These are phyloP conservation scores for Phoxinus phoxinus DNA, from an alignment of 2,113 vertebrate species.

Conservation along the genomic window DNA sequence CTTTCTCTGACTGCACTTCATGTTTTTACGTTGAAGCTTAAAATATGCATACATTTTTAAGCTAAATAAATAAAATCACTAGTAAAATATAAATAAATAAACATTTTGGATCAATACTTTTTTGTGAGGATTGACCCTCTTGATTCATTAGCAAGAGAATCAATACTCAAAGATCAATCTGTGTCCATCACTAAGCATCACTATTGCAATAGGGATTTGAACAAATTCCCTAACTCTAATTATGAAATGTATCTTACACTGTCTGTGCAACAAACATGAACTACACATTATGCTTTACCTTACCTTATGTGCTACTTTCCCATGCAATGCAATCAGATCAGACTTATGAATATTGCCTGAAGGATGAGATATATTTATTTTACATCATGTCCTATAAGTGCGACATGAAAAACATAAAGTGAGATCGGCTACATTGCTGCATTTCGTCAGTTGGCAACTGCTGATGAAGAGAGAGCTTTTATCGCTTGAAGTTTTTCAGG, in stretches of 20 bases:
- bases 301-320: not conserved
- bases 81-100: no score
- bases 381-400: not conserved
- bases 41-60: not conserved
- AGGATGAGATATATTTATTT: not conserved
- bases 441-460: not conserved
- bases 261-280: conserved; percentile 1
- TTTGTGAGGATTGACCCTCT: not conserved
- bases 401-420: not conserved
- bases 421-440: not conserved
- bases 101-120: not conserved
- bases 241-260: not conserved
- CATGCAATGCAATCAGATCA: not conserved
- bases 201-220: not conserved
- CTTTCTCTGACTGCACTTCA: not conserved
- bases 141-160: not conserved
- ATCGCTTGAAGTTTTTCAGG: not conserved
- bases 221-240: not conserved
- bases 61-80: conserved; percentile 10
- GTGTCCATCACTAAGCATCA: not conserved
- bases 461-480: no score
- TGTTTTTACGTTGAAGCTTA: not conserved
- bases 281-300: not conserved
- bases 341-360: not conserved
- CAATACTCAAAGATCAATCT: not conserved